Evolutionary conservation across 2,888 invertebrate species (phyloP).

Genomic region (Timema cristinae): DNA sequence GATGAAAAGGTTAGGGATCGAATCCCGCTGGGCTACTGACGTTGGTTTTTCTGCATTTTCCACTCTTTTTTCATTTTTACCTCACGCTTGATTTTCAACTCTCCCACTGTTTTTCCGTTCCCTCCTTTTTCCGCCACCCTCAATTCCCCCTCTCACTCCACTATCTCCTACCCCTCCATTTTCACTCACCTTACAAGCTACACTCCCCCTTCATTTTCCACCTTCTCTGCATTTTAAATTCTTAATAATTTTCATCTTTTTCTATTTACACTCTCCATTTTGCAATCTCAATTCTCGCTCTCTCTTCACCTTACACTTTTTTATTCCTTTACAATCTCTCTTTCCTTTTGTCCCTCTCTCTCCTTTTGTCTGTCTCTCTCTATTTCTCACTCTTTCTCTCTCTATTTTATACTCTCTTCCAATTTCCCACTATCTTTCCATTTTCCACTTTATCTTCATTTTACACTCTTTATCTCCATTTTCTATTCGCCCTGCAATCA

Average conservation of each 20-base stretch:
- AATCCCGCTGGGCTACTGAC: no score
- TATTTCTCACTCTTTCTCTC: not conserved
- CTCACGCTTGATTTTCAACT: not conserved
- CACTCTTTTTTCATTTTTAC: no score
- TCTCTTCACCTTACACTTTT: no score
- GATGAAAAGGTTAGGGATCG: no score
- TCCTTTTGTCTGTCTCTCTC: not conserved
- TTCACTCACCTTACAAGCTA: no score
- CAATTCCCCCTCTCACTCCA: not conserved
- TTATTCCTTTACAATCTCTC: not conserved
- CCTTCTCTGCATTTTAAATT: no score
- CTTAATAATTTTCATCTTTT: not conserved
- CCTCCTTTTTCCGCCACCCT: not conserved
- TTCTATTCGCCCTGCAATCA: no score
- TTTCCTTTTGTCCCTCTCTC: not conserved
- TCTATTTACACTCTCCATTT: not conserved
- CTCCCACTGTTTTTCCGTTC: not conserved
- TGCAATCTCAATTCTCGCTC: not conserved
- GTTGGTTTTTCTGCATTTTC: no score
- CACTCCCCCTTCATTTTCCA: no score
- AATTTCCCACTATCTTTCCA: not conserved
- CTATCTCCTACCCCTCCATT: not conserved
- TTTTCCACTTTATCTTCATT: not conserved
- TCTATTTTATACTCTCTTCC: not conserved
- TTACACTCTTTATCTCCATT: no score